phyloP scores from a whole-genome alignment of 2,797 vertebrate genomes.

The Fratercula arctica region DNA sequence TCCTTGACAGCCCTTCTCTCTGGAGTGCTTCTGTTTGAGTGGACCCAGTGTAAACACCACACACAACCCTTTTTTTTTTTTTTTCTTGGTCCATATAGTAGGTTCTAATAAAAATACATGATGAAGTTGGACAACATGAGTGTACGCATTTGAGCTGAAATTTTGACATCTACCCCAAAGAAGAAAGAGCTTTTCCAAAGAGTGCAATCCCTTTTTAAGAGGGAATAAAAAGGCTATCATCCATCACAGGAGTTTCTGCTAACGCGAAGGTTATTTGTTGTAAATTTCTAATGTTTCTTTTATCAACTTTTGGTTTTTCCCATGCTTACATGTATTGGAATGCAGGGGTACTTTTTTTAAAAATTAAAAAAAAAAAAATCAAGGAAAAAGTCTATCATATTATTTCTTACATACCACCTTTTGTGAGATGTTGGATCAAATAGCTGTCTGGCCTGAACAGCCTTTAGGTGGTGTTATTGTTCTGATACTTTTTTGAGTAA shows the following conservation, averaged over 20 bases:
- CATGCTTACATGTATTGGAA: neutral
- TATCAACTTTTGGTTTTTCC: neutral
- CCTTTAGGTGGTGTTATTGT: neutral
- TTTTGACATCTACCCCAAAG: neutral
- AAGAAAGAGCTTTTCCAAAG: neutral
- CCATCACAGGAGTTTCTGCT: neutral
- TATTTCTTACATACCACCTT: neutral
- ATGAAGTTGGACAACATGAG: neutral
- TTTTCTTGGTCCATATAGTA: neutral
- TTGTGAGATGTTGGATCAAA: neutral
- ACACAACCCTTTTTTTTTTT: accelerated
- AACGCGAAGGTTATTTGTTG: neutral
- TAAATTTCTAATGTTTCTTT: neutral
- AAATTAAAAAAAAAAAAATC: neutral
- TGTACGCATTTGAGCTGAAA: neutral
- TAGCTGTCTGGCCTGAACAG: neutral
- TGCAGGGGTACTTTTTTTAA: neutral
- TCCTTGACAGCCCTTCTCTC: neutral
- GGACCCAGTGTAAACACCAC: neutral
- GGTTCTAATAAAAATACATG: neutral
- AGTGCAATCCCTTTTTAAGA: neutral
- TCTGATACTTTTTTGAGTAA: neutral
- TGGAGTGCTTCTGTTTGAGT: neutral
- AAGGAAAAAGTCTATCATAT: neutral
- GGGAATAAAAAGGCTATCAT: neutral